Base-by-base conservation (phyloP, 2,888 invertebrate genomes). In the Noctua pronuba region DNA sequence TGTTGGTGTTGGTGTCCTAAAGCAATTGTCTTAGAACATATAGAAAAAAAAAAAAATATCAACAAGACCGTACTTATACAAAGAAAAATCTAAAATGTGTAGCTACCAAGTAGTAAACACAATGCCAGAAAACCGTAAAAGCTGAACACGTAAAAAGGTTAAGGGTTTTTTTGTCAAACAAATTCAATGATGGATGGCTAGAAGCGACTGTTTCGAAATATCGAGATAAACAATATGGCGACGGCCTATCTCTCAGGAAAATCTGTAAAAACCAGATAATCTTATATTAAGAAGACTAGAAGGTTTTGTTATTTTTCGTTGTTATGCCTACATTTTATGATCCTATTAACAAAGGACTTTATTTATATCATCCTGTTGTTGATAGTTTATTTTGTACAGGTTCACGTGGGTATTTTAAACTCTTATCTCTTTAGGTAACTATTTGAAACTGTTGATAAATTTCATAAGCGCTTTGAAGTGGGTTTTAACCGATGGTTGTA, bases 111-210 rank as follows among this genome's bases (percentile, higher is more conserved):
- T 24, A 67, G 41, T 65, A 79, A 84, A 73, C 69, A 70, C 69
- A 74, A 73, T 75, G 66, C 38, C 77, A 84, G 85, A 58, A 75
- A 69, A 71, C 67, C 64, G 28, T 75, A 69, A 81, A 80, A 68
- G 55, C 73, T 83, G 71, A 78, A 82, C 82, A 79, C 80, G 82
- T 86, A 79, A 74, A 84, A 86, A 85, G 88, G 83, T 83, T 65
- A 84, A 44, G 79, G 68, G 70, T 70, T 73, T 86, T 89, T 87
- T 86, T 87, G 70, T 82, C 74, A 77, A 82, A 79, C 73, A 85
- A 88, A 88, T 87, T 87, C 84, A 85, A 85, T 88, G 80, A 86
- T 73, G 73, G 66, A 86, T 79, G 68, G 75, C 83, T 83, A 72
- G 58, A 69, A 73, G 62, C 18, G 49, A 58, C 75, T 77, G 73